Evolutionary conservation across 2,797 vertebrate species (phyloP).

Genomic region (Poecilia velifera): DNA sequence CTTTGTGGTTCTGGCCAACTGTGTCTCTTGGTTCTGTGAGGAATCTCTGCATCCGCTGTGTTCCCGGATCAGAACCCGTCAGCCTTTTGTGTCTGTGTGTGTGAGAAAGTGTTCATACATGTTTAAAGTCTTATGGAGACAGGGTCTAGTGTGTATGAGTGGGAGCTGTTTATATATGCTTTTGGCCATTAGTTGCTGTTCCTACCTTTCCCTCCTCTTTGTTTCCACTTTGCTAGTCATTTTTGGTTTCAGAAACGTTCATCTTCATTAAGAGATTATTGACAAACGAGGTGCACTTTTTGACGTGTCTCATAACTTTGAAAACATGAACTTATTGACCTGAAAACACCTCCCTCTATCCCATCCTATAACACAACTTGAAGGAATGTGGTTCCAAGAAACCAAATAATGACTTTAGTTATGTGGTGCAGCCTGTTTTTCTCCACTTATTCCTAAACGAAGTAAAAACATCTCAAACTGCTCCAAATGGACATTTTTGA

Average conservation of each 20-base stretch:
- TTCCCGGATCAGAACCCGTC: conserved; percentile 53
- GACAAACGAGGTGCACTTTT: not conserved
- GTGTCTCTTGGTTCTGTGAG: conserved; percentile 53
- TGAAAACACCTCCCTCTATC: not conserved
- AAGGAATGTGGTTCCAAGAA: not conserved
- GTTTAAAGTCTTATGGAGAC: conserved; percentile 57
- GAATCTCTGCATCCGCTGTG: conserved; percentile 57
- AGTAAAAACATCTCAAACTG: not conserved
- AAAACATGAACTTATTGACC: not conserved
- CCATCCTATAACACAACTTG: not conserved
- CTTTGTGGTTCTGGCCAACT: conserved; percentile 53
- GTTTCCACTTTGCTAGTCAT: not conserved
- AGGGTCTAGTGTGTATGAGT: conserved; percentile 58
- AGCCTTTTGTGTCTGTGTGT: conserved; percentile 54
- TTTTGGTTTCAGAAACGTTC: not conserved
- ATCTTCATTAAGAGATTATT: not conserved
- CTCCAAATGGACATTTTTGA: not conserved
- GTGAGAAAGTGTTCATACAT: conserved; percentile 30
- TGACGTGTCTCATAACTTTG: not conserved
- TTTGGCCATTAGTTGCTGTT: not conserved
- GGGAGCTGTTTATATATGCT: not conserved
- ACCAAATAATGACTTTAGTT: not conserved
- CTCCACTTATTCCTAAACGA: not conserved
- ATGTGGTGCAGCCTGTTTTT: not conserved
- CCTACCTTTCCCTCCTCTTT: not conserved